Evolutionary conservation across 2,888 invertebrate genomes (phyloP), one percentile per base, ranked within the genome.

Genomic region (Rutpela maculata): DNA sequence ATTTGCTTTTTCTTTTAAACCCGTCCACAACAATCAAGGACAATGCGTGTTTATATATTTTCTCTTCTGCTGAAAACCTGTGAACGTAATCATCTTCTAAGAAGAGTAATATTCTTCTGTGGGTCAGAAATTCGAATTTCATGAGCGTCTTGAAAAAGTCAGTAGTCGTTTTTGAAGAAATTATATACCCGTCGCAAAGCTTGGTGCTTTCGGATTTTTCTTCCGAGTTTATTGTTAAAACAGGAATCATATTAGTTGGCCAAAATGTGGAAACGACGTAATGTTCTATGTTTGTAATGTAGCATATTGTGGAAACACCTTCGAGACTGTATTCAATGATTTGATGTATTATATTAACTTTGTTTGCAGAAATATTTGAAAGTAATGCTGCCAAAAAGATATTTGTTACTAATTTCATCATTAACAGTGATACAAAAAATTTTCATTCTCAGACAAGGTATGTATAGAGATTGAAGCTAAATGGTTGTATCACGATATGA

Each of bases 131-230:
- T n/a, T 50, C 15, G 9, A 56, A 56, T 22, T 35, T 55, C 18
- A 50, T 50, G 5, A 69, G 35, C 1, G 57, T 18, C 17, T 17
- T 35, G 35, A n/a, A 10, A 57, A 69, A 69, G 4, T 69, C 57
- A 2, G 59, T 17, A 55, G 19, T 2, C 18, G 57, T 59, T 59
- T 11, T 18, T 9, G 35, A n/a, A 31, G 11, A 18, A 57, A 69
- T 35, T n/a, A 68, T 22, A 15, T 56, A 68, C 17, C 57, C 69
- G 12, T 31, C 22, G 19, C 69, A 69, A 18, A 69, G 18, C 38
- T 57, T 38, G 18, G 35, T 38, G 11, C 22, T 55, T 69, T 18
- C 10, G 6, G n/a, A 55, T 19, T 56, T 43, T 18, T 31, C 12
- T 12, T 26, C 38, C 7, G 59, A 17, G 35, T 35, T 59, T 35